Base-by-base conservation (phyloP, 2,113 vertebrate species). In the Numenius arquata region DNA sequence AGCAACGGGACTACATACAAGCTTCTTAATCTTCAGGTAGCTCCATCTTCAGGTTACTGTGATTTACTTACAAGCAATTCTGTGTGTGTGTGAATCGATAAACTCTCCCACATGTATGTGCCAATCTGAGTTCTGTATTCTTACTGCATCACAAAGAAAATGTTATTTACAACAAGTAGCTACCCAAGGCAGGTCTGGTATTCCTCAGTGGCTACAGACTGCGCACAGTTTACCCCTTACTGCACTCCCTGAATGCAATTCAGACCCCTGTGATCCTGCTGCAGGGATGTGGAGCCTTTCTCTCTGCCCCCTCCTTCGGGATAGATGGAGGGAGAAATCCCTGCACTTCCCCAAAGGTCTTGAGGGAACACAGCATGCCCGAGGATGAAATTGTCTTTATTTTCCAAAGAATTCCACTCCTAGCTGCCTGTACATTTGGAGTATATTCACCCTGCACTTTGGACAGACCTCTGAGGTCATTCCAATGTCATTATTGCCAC, bases 301-400 rank as follows among this genome's bases (percentile, higher is more conserved):
- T 34, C 30, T 53, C 25, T 67, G 40, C 6, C 16, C 36, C 12
- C 25, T 55, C 41, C 65, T 34, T 52, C 5, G n/a, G 52, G 36
- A n/a, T 6, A 12, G 16, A 6, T 2, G 1, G 48, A 20, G 6
- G 30, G 22, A 56, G 48, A 74, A 71, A 55, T 47, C 32, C 22
- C 52, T 81, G 63, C 11, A 2, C 23, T 34, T 62, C 8, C 7
- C 15, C 17, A 8, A 29, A 67, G 67, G 73, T 8, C 67, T n/a
- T 23, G 68, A 55, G 26, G 30, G 43, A 65, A 25, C 11, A 3
- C 13, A 32, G 8, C 3, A 13, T 0, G 4, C 9, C 32, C 1
- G 8, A 55, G 58, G 36, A 72, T 16, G 47, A 55, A n/a, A 26
- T 32, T 2, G 11, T 40, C 68, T 66, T 66, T 50, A 30, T 76